These are phyloP conservation scores for Leptonema lineaticorne DNA, from an alignment of 1,140 invertebrate genomes.

Conservation along the genomic window DNA sequence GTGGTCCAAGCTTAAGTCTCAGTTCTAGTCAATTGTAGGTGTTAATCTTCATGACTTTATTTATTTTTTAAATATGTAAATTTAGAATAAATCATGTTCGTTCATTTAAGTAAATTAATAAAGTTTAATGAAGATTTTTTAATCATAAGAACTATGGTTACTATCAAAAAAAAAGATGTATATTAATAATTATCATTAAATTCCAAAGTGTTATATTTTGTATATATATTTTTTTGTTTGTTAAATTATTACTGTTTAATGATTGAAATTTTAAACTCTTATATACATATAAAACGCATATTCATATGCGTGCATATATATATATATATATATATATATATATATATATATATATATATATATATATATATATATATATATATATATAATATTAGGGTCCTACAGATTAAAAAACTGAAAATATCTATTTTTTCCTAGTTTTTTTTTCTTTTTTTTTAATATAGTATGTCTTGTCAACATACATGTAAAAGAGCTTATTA, in stretches of 20 bases:
- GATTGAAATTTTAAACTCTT: too few relatives aligned
- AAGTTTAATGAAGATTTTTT: background rate
- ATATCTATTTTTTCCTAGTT: background rate
- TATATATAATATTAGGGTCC: background rate
- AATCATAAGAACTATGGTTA: constrained; percentile 3
- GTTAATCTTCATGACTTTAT: background rate
- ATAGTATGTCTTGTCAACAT: constrained; percentile 1
- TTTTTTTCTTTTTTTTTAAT: background rate
- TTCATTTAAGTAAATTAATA: background rate
- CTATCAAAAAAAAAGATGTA: background rate
- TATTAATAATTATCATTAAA: background rate
- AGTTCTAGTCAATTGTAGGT: constrained; percentile 17
- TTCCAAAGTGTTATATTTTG: constrained; percentile 2
- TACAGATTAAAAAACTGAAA: background rate
- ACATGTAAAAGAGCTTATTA: constrained; percentile 9
- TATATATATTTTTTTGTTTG: background rate
- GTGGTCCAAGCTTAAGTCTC: constrained; percentile 17
- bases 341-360: too few relatives aligned
- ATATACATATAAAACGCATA: too few relatives aligned
- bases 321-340: too few relatives aligned
- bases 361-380: background rate
- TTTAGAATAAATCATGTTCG: background rate
- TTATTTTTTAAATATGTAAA: background rate
- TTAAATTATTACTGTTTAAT: too few relatives aligned
- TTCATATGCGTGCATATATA: too few relatives aligned